Evolutionary conservation across 2,797 vertebrate species (phyloP).

Genomic region (Sebastes dallii): DNA sequence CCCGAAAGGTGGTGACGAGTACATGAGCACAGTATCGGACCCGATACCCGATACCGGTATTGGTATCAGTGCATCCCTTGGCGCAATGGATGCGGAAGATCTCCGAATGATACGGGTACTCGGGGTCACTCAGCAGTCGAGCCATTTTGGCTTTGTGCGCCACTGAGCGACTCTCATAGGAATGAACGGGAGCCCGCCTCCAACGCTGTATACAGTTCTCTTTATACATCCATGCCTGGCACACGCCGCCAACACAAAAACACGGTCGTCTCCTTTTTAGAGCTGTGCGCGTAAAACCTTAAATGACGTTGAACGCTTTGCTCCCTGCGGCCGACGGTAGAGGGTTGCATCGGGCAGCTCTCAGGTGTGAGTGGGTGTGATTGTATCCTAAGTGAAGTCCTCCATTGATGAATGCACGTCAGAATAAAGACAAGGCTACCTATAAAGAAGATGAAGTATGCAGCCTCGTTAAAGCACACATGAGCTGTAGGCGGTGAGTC

Average conservation of each 20-base stretch:
- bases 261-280: conserved; percentile 16
- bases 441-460: neutral
- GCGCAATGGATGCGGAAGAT: too few relatives aligned
- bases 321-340: neutral
- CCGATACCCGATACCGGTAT: too few relatives aligned
- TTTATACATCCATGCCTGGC: neutral
- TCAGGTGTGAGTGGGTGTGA: conserved; percentile 3
- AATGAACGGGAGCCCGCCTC: too few relatives aligned
- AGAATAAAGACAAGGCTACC: neutral
- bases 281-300: neutral
- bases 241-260: conserved; percentile 34
- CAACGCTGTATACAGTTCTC: too few relatives aligned
- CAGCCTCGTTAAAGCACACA: neutral
- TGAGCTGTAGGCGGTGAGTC: conserved; percentile 6
- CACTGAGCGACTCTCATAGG: too few relatives aligned
- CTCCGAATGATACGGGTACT: too few relatives aligned
- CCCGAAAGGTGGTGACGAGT: too few relatives aligned
- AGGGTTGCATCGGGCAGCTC: neutral
- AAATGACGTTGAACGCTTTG: conserved; percentile 6
- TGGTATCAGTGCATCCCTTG: too few relatives aligned
- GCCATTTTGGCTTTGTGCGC: too few relatives aligned
- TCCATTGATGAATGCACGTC: conserved; percentile 1
- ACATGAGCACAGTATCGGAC: too few relatives aligned
- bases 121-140: too few relatives aligned
- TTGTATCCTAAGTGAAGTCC: neutral